These are phyloP conservation scores for Drosophila greeni DNA, from an alignment of 2,888 invertebrate species.

Conservation along the genomic window DNA sequence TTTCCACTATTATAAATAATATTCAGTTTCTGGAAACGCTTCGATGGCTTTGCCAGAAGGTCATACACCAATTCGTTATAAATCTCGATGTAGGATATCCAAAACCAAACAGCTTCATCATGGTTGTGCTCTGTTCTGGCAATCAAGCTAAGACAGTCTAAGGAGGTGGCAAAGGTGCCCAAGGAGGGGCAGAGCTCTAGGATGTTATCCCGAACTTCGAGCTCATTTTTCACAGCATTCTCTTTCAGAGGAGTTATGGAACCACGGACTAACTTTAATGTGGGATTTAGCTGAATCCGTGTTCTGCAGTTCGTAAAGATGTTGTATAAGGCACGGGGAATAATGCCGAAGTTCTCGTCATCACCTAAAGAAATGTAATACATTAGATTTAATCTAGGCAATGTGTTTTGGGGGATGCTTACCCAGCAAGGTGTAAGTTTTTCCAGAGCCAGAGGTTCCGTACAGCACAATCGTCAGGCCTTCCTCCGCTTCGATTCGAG, in stretches of 20 bases:
- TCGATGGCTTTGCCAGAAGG: not conserved
- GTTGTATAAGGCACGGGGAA: not conserved
- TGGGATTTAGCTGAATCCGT: not conserved
- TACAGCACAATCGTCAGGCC: not conserved
- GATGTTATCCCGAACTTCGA: rapidly evolving
- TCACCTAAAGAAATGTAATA: not conserved
- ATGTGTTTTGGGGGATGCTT: not conserved
- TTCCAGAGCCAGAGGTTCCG: not conserved
- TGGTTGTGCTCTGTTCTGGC: rapidly evolving
- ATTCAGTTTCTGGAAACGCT: not conserved
- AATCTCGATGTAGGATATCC: not conserved
- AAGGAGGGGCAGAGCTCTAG: not conserved
- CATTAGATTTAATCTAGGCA: not conserved
- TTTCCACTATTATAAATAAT: not conserved
- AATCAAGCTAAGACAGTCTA: not conserved
- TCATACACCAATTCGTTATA: not conserved
- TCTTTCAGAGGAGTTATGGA: not conserved
- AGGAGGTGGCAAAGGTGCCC: not conserved
- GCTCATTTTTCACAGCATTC: rapidly evolving
- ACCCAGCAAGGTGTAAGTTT: not conserved
- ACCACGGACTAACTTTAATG: not conserved
- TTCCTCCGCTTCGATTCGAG: not conserved
- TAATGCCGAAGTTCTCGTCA: not conserved
- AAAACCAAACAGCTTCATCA: not conserved
- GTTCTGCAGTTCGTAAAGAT: not conserved